phyloP scores from a whole-genome alignment of 2,113 vertebrate species.

The Ceuthmochares aereus region DNA sequence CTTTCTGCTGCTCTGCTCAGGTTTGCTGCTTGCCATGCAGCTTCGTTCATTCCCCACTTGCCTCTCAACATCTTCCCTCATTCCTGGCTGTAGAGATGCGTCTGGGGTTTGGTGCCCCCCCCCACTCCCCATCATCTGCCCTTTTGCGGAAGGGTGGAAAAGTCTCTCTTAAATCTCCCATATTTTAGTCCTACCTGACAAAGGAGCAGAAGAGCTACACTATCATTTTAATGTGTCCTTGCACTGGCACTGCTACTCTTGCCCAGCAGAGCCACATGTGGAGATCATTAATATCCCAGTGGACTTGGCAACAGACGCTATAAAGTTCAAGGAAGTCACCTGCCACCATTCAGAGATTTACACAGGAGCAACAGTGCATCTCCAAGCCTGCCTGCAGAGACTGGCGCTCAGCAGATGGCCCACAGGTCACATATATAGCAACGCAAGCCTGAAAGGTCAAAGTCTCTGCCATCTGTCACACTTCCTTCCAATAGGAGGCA shows the following conservation, averaged over 20 bases:
- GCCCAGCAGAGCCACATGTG: neutral
- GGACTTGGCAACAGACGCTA: neutral
- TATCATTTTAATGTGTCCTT: neutral
- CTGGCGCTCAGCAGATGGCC: neutral
- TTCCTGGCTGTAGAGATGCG: neutral
- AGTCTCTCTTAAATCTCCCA: fast-evolving
- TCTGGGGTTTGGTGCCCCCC: neutral
- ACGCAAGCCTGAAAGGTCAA: neutral
- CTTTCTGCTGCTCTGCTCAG: neutral
- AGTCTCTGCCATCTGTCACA: neutral
- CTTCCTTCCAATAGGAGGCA: fast-evolving
- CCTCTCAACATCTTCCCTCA: neutral
- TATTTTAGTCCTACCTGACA: neutral
- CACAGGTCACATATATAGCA: neutral
- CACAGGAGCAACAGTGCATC: neutral
- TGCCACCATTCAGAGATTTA: neutral
- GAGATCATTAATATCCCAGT: neutral
- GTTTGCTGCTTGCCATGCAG: neutral
- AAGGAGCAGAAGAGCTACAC: neutral
- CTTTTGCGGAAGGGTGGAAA: neutral
- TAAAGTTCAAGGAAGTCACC: neutral
- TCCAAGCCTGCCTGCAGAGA: neutral
- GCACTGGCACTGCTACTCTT: neutral
- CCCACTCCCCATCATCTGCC: neutral
- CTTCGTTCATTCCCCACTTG: neutral